Conservation (phyloP, 1,140 invertebrate species). For the Orussus abietinus region DNA sequence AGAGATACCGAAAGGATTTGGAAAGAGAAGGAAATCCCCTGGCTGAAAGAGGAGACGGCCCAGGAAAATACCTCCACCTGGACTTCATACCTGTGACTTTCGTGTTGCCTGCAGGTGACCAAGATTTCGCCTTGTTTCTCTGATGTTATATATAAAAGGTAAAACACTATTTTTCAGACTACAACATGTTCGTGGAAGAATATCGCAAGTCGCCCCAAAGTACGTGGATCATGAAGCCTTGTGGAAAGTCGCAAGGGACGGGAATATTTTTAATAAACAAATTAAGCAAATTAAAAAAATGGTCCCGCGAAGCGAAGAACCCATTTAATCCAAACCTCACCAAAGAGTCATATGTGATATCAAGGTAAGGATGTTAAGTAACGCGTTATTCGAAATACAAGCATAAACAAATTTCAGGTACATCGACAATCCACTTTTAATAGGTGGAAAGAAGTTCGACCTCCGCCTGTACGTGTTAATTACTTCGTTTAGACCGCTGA, state of each 20-base stretch:
- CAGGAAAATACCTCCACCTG: constrained; percentile 73
- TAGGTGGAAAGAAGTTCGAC: constrained; percentile 89
- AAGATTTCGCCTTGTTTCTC: neutral
- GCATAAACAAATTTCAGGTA: constrained; percentile 54
- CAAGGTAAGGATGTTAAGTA: constrained; percentile 52
- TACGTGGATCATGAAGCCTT: constrained; percentile 98
- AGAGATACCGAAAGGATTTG: constrained; percentile 86
- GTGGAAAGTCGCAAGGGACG: constrained; percentile 84
- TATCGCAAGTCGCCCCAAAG: constrained; percentile 86
- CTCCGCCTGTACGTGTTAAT: constrained; percentile 80
- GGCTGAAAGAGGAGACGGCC: constrained; percentile 73
- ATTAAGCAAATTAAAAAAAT: constrained; percentile 82
- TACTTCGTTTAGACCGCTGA: constrained; percentile 80
- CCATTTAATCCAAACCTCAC: constrained; percentile 77
- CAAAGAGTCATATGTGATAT: constrained; percentile 90
- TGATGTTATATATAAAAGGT: neutral
- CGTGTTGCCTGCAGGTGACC: constrained; percentile 75
- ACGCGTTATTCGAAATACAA: constrained; percentile 3
- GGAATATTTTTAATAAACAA: constrained; percentile 89
- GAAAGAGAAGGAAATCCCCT: constrained; percentile 85
- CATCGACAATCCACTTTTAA: constrained; percentile 78
- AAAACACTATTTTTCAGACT: constrained; percentile 60
- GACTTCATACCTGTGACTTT: constrained; percentile 93
- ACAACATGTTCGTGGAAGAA: constrained; percentile 94
- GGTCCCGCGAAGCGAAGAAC: constrained; percentile 78